Percentiles rank a stretch among this genome's conserved stretches.
phyloP scores from a whole-genome alignment of 2,113 vertebrate species.

The Indri indri region DNA sequence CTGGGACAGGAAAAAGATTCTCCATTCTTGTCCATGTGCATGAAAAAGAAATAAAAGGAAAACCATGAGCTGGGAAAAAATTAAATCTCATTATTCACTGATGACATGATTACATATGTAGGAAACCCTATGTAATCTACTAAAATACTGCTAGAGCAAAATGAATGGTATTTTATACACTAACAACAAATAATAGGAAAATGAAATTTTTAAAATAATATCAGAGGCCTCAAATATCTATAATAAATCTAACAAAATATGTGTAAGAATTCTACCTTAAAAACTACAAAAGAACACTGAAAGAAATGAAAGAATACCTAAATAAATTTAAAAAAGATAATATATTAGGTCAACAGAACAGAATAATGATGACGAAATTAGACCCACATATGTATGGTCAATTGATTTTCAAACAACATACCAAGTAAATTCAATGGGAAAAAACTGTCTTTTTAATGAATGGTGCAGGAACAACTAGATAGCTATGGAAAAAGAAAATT shows the following conservation, averaged over 20 bases:
- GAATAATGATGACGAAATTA: neutral
- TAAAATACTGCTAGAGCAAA: neutral
- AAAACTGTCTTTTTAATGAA: neutral
- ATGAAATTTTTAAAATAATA: neutral
- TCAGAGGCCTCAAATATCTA: neutral
- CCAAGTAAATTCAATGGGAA: neutral
- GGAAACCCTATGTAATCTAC: neutral
- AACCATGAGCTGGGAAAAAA: neutral
- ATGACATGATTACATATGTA: neutral
- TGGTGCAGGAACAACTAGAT: neutral
- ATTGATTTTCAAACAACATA: slow-evolving; percentile 7
- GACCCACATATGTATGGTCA: neutral
- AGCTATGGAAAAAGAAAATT: neutral
- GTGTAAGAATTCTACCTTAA: neutral
- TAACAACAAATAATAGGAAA: slow-evolving; percentile 2
- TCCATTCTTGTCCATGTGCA: neutral
- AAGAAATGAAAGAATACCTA: neutral
- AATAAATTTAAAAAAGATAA: neutral
- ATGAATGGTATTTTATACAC: neutral
- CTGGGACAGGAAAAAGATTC: neutral
- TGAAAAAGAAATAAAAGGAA: neutral
- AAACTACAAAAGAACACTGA: neutral
- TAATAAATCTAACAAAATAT: neutral
- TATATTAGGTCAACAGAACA: neutral
- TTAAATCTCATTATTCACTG: neutral